A percentile compares a stretch with the other conserved stretches of the same genome.
Conservation (phyloP, 1,140 invertebrate species). For the Drosophila carrolli region DNA sequence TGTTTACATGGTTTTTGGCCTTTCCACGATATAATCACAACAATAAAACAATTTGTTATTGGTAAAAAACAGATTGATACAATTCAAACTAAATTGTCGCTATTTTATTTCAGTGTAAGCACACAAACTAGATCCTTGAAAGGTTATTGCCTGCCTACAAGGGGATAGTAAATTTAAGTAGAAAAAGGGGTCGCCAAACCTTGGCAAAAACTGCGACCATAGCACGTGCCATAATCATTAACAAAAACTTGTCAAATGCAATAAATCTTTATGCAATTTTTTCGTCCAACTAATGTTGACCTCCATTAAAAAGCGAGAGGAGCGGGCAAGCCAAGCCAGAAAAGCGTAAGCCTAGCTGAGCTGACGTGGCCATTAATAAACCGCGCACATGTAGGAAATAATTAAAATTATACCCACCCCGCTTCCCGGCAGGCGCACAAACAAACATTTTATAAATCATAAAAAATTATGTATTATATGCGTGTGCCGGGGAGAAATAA, state of each 20-base stretch:
- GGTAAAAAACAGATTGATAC: too few relatives aligned
- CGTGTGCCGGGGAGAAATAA: slow-evolving; percentile 49
- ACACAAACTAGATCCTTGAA: slow-evolving; percentile 23
- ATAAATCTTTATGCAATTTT: slow-evolving; percentile 59
- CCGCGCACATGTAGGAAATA: slow-evolving; percentile 74
- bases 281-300: slow-evolving; percentile 42
- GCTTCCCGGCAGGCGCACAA: slow-evolving; percentile 5
- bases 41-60: too few relatives aligned
- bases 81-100: too few relatives aligned
- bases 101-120: not conserved
- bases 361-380: slow-evolving; percentile 67
- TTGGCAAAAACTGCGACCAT: slow-evolving; percentile 43
- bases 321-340: not conserved
- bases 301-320: slow-evolving; percentile 42
- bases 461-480: slow-evolving; percentile 79
- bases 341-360: slow-evolving; percentile 21
- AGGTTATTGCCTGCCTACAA: slow-evolving; percentile 9
- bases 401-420: slow-evolving; percentile 53
- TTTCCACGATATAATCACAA: too few relatives aligned
- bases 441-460: slow-evolving; percentile 75
- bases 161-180: slow-evolving; percentile 30
- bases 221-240: slow-evolving; percentile 55
- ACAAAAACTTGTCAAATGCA: slow-evolving; percentile 57
- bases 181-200: slow-evolving; percentile 37
- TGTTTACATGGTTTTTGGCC: too few relatives aligned